Evolutionary conservation across 2,888 invertebrate genomes (phyloP).

Genomic region (Gibbula magus): DNA sequence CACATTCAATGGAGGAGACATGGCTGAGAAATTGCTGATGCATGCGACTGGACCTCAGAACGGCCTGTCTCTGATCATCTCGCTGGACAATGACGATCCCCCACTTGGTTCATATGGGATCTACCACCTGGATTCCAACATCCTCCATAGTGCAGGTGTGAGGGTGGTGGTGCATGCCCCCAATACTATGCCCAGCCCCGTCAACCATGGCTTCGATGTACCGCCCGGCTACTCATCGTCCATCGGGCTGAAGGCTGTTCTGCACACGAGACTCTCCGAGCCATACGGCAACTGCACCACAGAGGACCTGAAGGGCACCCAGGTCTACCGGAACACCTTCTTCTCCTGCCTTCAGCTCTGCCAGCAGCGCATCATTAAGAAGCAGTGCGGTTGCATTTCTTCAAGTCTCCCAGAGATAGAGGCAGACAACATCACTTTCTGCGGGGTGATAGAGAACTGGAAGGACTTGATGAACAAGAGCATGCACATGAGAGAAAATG

Average conservation of each 20-base stretch:
- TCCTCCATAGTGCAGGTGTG: conserved; percentile 68
- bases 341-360: conserved; percentile 69
- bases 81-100: conserved; percentile 68
- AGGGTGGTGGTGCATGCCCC: conserved; percentile 71
- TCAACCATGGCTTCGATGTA: conserved; percentile 71
- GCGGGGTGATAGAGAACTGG: conserved; percentile 66
- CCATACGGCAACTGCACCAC: conserved; percentile 70
- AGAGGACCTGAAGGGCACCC: conserved; percentile 43
- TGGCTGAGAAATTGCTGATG: conserved; percentile 55
- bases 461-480: conserved; percentile 29
- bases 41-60: conserved; percentile 70
- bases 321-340: conserved; percentile 61
- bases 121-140: conserved; percentile 66
- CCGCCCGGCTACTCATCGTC: conserved; percentile 71
- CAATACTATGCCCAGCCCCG: conserved; percentile 69
- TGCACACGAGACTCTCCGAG: conserved; percentile 57
- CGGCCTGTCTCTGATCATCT: conserved; percentile 68
- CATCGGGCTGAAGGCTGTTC: conserved; percentile 63
- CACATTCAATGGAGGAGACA: conserved; percentile 67
- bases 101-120: conserved; percentile 62
- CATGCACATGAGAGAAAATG: conserved; percentile 30
- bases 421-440: conserved; percentile 55
- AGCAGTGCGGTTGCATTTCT: conserved; percentile 64
- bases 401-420: conserved; percentile 60
- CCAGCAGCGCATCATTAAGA: conserved; percentile 64